Evolutionary conservation across 2,113 vertebrate species (phyloP).

Genomic region (Gambusia affinis): DNA sequence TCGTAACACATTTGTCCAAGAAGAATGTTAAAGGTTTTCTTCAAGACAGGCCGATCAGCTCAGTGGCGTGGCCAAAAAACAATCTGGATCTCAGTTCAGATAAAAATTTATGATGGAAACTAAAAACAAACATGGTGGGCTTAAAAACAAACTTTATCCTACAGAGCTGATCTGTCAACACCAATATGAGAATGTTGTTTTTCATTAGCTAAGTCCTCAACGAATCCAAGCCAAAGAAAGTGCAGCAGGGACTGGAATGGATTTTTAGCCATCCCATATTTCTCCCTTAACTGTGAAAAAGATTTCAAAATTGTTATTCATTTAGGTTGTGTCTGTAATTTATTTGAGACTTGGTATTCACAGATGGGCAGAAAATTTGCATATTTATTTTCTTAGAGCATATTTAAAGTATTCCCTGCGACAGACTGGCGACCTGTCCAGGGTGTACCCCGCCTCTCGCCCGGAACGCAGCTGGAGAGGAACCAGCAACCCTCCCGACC

Average conservation of each 20-base stretch:
- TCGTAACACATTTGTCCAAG: not conserved
- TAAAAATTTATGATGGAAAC: not conserved
- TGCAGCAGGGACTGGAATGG: not conserved
- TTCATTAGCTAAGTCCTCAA: not conserved
- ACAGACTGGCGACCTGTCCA: no score
- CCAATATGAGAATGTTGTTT: not conserved
- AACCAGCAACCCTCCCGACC: no score
- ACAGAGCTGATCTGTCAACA: not conserved
- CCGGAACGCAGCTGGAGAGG: no score
- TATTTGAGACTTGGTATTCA: no score
- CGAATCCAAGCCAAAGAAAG: not conserved
- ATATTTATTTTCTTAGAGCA: no score
- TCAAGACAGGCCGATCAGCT: not conserved
- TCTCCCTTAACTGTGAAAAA: not conserved
- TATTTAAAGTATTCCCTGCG: no score
- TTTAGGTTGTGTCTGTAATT: no score
- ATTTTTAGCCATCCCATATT: not conserved
- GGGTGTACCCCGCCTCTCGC: no score
- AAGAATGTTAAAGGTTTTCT: not conserved
- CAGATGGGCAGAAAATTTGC: no score
- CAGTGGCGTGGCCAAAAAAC: not conserved
- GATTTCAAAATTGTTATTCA: no score
- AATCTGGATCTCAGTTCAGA: not conserved
- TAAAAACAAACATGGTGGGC: not conserved
- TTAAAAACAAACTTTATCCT: not conserved